phyloP scores from a whole-genome alignment of 2,888 invertebrate species.

The Salpingus planirostris region DNA sequence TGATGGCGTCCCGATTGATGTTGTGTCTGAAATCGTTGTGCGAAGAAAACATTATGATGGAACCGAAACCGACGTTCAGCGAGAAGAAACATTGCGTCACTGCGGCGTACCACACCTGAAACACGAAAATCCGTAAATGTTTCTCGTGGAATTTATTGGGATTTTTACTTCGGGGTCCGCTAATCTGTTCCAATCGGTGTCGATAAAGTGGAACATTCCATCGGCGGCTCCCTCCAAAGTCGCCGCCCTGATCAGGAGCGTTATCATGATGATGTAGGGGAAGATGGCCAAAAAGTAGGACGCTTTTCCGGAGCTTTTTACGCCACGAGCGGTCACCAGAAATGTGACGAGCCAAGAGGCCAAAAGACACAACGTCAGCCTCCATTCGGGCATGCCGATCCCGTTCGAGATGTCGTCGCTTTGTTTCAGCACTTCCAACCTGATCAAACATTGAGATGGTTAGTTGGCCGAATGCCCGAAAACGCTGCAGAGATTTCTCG shows the following conservation, averaged over 20 bases:
- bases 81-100: constrained; percentile 75
- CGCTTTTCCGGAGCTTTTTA: constrained; percentile 71
- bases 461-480: too few relatives aligned
- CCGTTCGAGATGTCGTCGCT: constrained; percentile 35
- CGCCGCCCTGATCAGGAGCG: constrained; percentile 59
- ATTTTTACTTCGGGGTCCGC: constrained; percentile 45
- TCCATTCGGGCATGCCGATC: constrained; percentile 56
- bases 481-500: too few relatives aligned
- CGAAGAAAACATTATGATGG: constrained; percentile 70
- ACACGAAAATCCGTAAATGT: not conserved
- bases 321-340: constrained; percentile 59
- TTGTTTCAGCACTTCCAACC: constrained; percentile 11
- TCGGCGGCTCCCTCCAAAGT: constrained; percentile 62
- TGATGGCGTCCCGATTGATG: constrained; percentile 62
- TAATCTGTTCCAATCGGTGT: constrained; percentile 69
- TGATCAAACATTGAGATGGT: constrained; percentile 8
- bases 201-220: constrained; percentile 71
- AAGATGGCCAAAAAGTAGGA: constrained; percentile 86
- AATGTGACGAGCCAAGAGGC: constrained; percentile 62
- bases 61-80: constrained; percentile 63
- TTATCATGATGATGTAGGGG: constrained; percentile 70
- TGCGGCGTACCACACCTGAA: constrained; percentile 51
- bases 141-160: not conserved
- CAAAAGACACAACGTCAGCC: constrained; percentile 56
- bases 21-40: constrained; percentile 65